Conservation (phyloP, 2,888 invertebrate genomes). For the Temnothorax rugatulus region DNA sequence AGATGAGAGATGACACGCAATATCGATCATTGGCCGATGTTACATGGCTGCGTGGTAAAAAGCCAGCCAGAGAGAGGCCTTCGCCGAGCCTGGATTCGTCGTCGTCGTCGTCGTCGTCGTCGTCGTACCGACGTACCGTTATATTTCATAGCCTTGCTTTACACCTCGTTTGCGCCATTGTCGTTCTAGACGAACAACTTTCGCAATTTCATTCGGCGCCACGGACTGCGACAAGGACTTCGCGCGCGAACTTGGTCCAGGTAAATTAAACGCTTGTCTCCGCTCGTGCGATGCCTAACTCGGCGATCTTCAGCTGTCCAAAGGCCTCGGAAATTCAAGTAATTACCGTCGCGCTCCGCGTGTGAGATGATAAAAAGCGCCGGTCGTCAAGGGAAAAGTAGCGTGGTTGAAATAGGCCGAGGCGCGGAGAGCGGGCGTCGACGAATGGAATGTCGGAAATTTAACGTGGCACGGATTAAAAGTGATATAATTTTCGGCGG, state of each 20-base stretch:
- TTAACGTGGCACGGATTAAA: background rate
- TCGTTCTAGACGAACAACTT: conserved; percentile 74
- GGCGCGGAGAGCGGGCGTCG: background rate
- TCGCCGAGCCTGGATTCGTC: background rate
- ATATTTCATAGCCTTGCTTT: conserved; percentile 64
- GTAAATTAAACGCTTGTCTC: conserved; percentile 73
- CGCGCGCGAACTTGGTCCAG: conserved; percentile 63
- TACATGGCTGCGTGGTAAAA: conserved; percentile 27
- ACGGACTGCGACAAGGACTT: conserved; percentile 57
- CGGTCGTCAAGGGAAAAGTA: background rate
- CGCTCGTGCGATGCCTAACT: conserved; percentile 46
- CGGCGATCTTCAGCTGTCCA: conserved; percentile 31
- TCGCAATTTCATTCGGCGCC: conserved; percentile 67
- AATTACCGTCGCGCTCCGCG: conserved; percentile 42
- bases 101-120: background rate
- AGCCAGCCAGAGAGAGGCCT: conserved; percentile 14
- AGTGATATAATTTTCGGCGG: conserved; percentile 8
- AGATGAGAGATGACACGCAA: conserved; percentile 30
- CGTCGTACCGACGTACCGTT: conserved; percentile 32
- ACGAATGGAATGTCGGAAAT: background rate
- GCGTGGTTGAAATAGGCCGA: background rate
- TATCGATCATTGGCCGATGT: conserved; percentile 59
- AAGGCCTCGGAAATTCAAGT: conserved; percentile 50
- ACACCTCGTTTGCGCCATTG: conserved; percentile 77
- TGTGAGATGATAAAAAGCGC: conserved; percentile 40